Base-by-base conservation (phyloP, 2,113 vertebrate species). In the Atherinomorus stipes region DNA sequence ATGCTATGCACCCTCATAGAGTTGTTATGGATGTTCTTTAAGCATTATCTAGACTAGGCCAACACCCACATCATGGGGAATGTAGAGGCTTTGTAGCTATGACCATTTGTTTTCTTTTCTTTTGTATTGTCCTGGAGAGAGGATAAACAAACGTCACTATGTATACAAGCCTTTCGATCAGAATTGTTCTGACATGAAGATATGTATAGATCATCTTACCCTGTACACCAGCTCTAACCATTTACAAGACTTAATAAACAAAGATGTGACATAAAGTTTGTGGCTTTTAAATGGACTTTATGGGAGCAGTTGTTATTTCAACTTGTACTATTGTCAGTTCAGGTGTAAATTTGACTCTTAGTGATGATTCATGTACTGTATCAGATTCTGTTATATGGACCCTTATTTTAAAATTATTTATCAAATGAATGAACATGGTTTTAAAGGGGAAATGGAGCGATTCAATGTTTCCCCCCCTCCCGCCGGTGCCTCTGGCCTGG, bases 1-100 rank as follows among this genome's bases (percentile, higher is more conserved):
- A 94, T 95, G 94, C 94, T 94, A 94, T 95, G 93, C 94, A 94
- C 94, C 92, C 93, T 94, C 93, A 91, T 94, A 92, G 89, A 94
- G 89, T 92, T 92, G 93, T 94, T 93, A 87, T 94, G 91, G 94
- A 93, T 94, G 94, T 94, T 93, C 90, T 92, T 95, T 93, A 89
- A 90, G 91, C 90, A 86, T 93, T 94, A 93, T 88, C 61, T 92
- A 93, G 91, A 90, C 69, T 90, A 91, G 85, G 88, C 87, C 85
- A 61, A 93, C 72, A 52, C 90, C 93, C 93, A 92, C 86, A 59
- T 89, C 84, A 88, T 93, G 92, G 90, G 91, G 89, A 91, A 91
- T 93, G 91, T 93, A 92, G 89, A 93, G 90, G 92, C 93, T 94
- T 92, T 87, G 93, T 94, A 94, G 91, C 91, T 91, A 89, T 91